Percentiles rank a stretch among this genome's conserved stretches.
These are phyloP conservation scores for Sitobion miscanthi DNA, from an alignment of 1,140 invertebrate genomes.

Conservation along the genomic window DNA sequence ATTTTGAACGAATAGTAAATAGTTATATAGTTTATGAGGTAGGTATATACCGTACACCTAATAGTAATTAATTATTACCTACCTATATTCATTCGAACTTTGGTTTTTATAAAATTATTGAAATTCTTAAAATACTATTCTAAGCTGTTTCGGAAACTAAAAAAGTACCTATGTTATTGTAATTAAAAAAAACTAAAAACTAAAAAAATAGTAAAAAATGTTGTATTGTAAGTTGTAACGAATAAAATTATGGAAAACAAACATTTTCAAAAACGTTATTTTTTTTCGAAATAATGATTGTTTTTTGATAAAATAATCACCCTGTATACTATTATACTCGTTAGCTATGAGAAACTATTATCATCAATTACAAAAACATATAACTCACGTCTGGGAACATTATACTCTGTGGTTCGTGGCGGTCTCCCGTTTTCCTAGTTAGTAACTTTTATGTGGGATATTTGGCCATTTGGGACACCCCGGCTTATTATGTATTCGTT, in stretches of 20 bases:
- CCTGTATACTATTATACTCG: background rate
- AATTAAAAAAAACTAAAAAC: background rate
- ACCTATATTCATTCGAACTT: background rate
- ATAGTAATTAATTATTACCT: background rate
- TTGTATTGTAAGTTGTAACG: background rate
- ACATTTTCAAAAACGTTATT: background rate
- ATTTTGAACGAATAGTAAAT: background rate
- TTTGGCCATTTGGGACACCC: background rate
- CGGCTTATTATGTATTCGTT: background rate
- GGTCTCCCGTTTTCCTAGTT: background rate
- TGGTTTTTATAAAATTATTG: background rate
- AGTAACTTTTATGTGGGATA: background rate
- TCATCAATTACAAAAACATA: background rate
- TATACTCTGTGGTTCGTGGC: background rate
- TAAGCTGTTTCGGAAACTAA: background rate
- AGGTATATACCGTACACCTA: background rate
- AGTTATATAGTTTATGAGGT: too few relatives aligned
- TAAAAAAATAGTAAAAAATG: background rate
- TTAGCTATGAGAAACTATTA: slow-evolving; percentile 25
- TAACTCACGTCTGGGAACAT: background rate
- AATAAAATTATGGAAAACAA: background rate
- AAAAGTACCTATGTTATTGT: background rate
- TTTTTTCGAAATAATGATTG: background rate
- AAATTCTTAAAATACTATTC: background rate
- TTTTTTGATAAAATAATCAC: background rate